A percentile compares a stretch with the other conserved stretches of the same genome.
Evolutionary conservation across 2,797 vertebrate genomes (phyloP).

Genomic region (Adrianichthys oophorus): DNA sequence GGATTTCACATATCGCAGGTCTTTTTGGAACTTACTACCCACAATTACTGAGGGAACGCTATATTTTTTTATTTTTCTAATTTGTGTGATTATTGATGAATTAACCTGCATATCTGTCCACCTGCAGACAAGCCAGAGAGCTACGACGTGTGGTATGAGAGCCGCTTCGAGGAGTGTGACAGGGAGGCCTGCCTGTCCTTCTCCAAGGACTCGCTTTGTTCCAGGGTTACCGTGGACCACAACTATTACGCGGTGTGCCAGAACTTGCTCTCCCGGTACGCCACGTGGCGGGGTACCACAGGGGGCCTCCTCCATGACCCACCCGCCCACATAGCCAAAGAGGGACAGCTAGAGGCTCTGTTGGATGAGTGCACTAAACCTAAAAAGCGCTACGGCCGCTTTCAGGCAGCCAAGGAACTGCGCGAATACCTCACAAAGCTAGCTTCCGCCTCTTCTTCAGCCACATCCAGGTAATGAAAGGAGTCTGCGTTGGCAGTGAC

Average conservation of each 20-base stretch:
- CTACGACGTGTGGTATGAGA: conserved; percentile 98
- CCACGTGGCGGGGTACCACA: conserved; percentile 95
- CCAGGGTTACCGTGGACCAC: conserved; percentile 95
- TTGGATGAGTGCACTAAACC: conserved; percentile 97
- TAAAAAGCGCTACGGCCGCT: conserved; percentile 92
- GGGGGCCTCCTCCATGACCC: conserved; percentile 96
- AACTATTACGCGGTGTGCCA: conserved; percentile 98
- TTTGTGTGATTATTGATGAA: conserved; percentile 5
- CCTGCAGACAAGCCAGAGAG: conserved; percentile 94
- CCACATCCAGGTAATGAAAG: conserved; percentile 88
- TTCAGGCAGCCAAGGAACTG: conserved; percentile 92
- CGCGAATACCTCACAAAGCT: conserved; percentile 93
- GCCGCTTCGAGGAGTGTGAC: conserved; percentile 97
- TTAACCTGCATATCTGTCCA: conserved; percentile 11
- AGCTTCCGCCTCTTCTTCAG: conserved; percentile 73
- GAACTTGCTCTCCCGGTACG: conserved; percentile 94
- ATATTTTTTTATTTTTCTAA: no score
- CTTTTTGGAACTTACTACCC: no score
- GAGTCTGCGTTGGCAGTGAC: conserved; percentile 56
- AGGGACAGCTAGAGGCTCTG: conserved; percentile 89
- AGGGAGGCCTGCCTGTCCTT: conserved; percentile 98
- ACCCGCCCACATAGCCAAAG: conserved; percentile 90
- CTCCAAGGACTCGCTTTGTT: conserved; percentile 96
- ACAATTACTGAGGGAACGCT: no score
- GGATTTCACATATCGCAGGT: no score